Percentiles rank a stretch among this genome's conserved stretches.
Evolutionary conservation across 1,140 invertebrate species (phyloP).

Genomic region (Cardiocondyla obscurior): DNA sequence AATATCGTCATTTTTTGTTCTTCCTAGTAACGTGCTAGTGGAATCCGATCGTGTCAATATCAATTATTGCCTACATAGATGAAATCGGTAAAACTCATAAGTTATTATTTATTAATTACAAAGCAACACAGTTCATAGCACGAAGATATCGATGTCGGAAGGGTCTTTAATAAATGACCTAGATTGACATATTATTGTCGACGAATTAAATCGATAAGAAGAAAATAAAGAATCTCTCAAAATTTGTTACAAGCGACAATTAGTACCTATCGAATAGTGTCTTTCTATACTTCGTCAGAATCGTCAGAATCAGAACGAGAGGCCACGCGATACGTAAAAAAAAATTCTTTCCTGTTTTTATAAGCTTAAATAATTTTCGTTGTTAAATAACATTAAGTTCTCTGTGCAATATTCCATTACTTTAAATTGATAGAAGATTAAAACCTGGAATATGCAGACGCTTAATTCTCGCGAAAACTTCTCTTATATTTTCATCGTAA

Average conservation of each 20-base stretch:
- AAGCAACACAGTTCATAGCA: background rate
- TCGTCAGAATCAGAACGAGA: no score
- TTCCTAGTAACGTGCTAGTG: no score
- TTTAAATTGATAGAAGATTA: background rate
- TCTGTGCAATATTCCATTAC: background rate
- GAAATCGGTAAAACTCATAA: constrained; percentile 1
- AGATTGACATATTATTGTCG: background rate
- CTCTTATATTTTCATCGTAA: background rate
- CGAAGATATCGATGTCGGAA: background rate
- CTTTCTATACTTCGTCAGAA: background rate
- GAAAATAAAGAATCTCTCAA: background rate
- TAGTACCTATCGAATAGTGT: background rate
- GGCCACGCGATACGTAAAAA: no score
- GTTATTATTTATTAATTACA: constrained; percentile 35
- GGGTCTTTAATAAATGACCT: constrained; percentile 9
- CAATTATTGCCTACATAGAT: background rate
- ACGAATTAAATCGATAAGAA: constrained; percentile 10
- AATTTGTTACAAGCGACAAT: background rate
- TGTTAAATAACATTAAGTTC: background rate
- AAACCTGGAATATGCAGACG: background rate
- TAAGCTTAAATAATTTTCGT: background rate
- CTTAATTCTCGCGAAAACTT: background rate
- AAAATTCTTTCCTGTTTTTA: background rate
- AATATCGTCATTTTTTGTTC: no score
- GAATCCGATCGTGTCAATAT: background rate